A percentile compares a stretch with the other conserved stretches of the same genome.
These are phyloP conservation scores for Limnephilus rhombicus DNA, from an alignment of 2,888 invertebrate genomes.

Conservation along the genomic window DNA sequence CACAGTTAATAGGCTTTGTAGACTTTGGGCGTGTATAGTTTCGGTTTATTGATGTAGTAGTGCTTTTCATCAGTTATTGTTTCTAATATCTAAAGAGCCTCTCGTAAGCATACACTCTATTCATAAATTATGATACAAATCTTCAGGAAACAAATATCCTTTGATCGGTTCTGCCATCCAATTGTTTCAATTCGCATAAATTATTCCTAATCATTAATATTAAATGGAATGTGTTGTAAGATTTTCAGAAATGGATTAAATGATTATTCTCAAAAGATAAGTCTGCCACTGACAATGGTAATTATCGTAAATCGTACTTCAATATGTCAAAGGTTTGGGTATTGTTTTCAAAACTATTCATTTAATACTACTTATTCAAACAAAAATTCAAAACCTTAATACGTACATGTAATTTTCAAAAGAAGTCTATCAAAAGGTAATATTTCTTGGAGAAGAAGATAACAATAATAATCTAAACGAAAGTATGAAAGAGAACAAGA, in stretches of 20 bases:
- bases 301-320: slow-evolving; percentile 53
- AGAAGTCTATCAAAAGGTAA: background rate
- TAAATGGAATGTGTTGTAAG: slow-evolving; percentile 49
- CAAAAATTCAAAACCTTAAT: background rate
- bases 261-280: slow-evolving; percentile 32
- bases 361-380: background rate
- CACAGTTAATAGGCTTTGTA: background rate
- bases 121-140: slow-evolving; percentile 32
- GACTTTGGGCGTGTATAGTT: background rate
- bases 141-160: slow-evolving; percentile 30
- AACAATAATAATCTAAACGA: too few species aligned
- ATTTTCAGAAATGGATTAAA: slow-evolving; percentile 34
- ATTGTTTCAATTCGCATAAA: slow-evolving; percentile 30
- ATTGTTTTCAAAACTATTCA: slow-evolving; percentile 40
- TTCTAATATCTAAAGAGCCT: background rate
- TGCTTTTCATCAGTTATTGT: background rate
- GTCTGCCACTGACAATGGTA: slow-evolving; percentile 58
- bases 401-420: background rate
- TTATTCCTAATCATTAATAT: slow-evolving; percentile 52
- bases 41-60: background rate
- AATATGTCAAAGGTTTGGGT: slow-evolving; percentile 54
- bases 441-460: too few species aligned
- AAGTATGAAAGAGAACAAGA: too few species aligned
- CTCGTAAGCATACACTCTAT: background rate
- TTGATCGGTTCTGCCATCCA: background rate